These are phyloP conservation scores for Florisuga fusca DNA, from an alignment of 2,797 vertebrate genomes.

Conservation along the genomic window DNA sequence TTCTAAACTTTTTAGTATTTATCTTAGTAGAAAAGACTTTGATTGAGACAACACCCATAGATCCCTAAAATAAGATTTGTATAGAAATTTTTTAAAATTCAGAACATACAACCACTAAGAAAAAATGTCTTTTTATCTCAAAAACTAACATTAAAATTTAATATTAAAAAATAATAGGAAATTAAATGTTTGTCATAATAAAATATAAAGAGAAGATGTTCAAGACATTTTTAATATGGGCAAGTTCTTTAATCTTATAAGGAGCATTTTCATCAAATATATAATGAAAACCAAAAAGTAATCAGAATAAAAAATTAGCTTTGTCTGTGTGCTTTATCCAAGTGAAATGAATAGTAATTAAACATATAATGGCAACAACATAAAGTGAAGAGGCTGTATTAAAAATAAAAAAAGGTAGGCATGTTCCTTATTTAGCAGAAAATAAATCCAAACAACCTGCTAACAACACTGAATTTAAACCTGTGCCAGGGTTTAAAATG, in stretches of 20 bases:
- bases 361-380: neutral
- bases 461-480: neutral
- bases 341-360: neutral
- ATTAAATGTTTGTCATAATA: constrained; percentile 54
- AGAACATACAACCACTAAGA: neutral
- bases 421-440: neutral
- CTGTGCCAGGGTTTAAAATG: neutral
- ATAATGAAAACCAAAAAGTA: neutral
- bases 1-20: neutral
- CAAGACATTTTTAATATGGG: neutral
- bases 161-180: constrained; percentile 21
- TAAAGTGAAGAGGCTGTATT: neutral
- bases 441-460: neutral
- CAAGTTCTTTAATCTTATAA: neutral
- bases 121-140: constrained; percentile 21
- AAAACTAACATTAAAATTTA: constrained; percentile 19
- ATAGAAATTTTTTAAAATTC: neutral
- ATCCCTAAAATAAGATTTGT: neutral
- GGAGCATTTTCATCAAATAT: neutral
- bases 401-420: neutral
- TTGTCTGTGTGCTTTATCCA: neutral
- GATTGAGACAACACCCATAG: neutral
- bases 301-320: neutral
- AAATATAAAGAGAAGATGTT: neutral
- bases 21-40: constrained; percentile 19